A percentile compares a stretch with the other conserved stretches of the same genome.
Conservation (phyloP, 2,797 vertebrate species). For the Falco rusticolus region DNA sequence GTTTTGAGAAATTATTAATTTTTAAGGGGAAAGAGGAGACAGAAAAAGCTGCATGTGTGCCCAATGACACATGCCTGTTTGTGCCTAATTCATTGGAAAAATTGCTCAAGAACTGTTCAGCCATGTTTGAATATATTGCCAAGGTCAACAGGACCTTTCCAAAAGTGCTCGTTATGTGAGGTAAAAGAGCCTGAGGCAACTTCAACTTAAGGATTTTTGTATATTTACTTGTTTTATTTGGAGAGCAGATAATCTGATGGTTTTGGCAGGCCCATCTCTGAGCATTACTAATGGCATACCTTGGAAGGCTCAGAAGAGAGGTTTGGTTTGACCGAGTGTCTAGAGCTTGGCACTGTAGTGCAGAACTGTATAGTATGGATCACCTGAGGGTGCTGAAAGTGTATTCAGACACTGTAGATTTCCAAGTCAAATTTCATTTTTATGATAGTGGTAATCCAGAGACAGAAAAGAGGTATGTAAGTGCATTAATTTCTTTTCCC, state of each 20-base stretch:
- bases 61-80: background rate
- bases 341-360: background rate
- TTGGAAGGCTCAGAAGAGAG: background rate
- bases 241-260: background rate
- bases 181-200: conserved; percentile 21
- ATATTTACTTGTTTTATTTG: conserved; percentile 49
- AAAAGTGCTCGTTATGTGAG: conserved; percentile 24
- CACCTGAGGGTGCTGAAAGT: background rate
- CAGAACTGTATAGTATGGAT: background rate
- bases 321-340: background rate
- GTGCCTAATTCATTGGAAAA: background rate
- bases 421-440: background rate
- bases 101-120: background rate
- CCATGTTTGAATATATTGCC: background rate
- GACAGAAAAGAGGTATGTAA: background rate
- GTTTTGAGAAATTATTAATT: conserved; percentile 50
- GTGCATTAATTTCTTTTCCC: background rate
- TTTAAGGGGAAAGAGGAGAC: conserved; percentile 36
- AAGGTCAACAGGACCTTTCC: conserved; percentile 20
- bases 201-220: conserved; percentile 22
- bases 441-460: background rate
- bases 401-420: background rate
- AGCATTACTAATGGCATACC: background rate
- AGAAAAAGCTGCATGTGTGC: background rate
- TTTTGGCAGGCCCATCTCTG: background rate